Conservation (phyloP, 1,140 invertebrate genomes). For the Wasmannia auropunctata region DNA sequence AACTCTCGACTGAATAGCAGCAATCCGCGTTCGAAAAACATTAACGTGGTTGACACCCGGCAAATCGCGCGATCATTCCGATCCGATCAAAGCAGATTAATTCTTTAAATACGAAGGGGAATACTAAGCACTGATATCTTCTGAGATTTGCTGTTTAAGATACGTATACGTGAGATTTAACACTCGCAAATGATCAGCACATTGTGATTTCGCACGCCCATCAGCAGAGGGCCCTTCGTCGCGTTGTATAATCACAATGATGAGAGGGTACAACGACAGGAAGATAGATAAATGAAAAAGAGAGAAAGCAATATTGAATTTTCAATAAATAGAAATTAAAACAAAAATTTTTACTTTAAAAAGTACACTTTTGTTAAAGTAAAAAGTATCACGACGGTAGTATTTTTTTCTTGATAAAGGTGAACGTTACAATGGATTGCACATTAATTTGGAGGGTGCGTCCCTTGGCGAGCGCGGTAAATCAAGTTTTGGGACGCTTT, state of each 20-base stretch:
- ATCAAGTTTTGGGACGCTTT: slow-evolving; percentile 42
- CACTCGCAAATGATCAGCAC: not conserved
- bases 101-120: not conserved
- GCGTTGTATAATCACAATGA: not conserved
- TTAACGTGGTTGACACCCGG: slow-evolving; percentile 38
- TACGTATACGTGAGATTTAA: slow-evolving; percentile 17
- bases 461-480: slow-evolving; percentile 19
- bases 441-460: slow-evolving; percentile 8
- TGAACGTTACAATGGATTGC: not conserved
- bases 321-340: not conserved
- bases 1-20: not conserved
- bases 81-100: not conserved
- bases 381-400: not conserved
- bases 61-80: not conserved
- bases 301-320: not conserved
- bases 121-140: not conserved
- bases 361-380: not conserved
- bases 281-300: not conserved
- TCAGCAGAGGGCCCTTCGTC: not conserved
- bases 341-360: not conserved
- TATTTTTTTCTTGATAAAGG: slow-evolving; percentile 3
- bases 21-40: not conserved
- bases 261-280: not conserved
- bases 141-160: slow-evolving; percentile 32
- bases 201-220: not conserved